Evolutionary conservation across 2,113 vertebrate genomes (phyloP), one percentile per base, ranked within the genome.

Genomic region (Pelobates fuscus): DNA sequence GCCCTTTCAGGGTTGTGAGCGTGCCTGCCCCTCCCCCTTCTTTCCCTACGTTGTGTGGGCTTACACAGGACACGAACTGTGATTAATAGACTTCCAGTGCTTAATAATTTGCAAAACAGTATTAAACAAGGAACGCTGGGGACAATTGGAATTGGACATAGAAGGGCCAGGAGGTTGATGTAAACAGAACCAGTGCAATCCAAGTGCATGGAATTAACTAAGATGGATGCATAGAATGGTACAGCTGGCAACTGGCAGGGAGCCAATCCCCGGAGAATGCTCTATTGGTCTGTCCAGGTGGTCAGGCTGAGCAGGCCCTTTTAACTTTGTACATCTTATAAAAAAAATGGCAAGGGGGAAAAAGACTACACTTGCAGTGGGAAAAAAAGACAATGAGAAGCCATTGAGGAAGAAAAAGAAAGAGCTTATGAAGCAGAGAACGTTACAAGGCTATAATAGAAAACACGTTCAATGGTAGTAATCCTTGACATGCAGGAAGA

Each of bases 41-140:
- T 81, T 83, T 84, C 83, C 83, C 86, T 91, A 87, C 90, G 85
- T 88, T 94, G 94, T 93, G 94, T 93, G 92, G 94, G 92, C 92
- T 94, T 89, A 89, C 90, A 87, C 74, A 79, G 91, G 88, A 91
- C 72, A 62, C 93, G 93, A 95, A 94, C 94, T 94, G 93, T 92
- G 92, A 94, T 94, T 92, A 93, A 93, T 92, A 85, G 92, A 94
- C 93, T 91, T 94, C 92, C 94, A 91, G 90, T 86, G 90, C 90
- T 94, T 94, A 92, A 92, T 94, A 93, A 94, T 93, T 92, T 91
- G 91, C 92, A 94, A 94, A 95, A 93, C 91, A 94, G 93, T 85
- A 92, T 92, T 93, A 91, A 93, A 93, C 90, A 94, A 92, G 91
- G 90, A 88, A 91, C 86, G 85, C 84, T 89, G 80, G 78, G 87